These are phyloP conservation scores for Caenorhabditis angaria DNA, from an alignment of 2,888 invertebrate species.

Conservation along the genomic window DNA sequence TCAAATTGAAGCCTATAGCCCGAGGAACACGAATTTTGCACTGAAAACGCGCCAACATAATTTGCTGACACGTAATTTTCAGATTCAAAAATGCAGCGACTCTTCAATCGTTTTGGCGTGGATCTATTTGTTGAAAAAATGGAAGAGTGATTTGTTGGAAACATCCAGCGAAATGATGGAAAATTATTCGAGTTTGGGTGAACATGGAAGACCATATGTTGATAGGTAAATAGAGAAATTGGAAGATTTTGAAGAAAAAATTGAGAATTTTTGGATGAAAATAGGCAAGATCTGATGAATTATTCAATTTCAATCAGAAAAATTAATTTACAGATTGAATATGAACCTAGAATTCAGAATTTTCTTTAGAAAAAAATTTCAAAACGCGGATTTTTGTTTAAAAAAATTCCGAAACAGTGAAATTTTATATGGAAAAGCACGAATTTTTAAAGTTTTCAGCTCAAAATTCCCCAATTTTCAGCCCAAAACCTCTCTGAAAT, in stretches of 20 bases:
- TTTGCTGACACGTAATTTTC: too few relatives aligned
- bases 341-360: neutral
- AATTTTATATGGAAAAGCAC: too few relatives aligned
- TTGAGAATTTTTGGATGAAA: neutral
- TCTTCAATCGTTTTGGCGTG: slow-evolving; percentile 30
- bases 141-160: slow-evolving; percentile 46
- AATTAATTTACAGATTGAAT: neutral
- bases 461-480: too few relatives aligned
- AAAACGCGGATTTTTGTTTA: neutral
- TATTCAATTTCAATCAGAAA: slow-evolving; percentile 3
- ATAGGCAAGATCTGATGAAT: neutral
- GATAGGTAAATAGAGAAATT: slow-evolving; percentile 46
- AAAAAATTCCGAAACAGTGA: neutral
- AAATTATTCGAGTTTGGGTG: slow-evolving; percentile 53
- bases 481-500: too few relatives aligned
- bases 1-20: too few relatives aligned
- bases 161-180: slow-evolving; percentile 37
- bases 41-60: too few relatives aligned
- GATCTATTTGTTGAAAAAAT: slow-evolving; percentile 54
- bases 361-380: neutral
- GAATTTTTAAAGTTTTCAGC: too few relatives aligned
- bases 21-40: too few relatives aligned
- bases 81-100: slow-evolving; percentile 39
- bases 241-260: neutral
- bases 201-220: slow-evolving; percentile 58